Base-by-base conservation (phyloP, 2,888 invertebrate genomes). In the Apamea epomidion region DNA sequence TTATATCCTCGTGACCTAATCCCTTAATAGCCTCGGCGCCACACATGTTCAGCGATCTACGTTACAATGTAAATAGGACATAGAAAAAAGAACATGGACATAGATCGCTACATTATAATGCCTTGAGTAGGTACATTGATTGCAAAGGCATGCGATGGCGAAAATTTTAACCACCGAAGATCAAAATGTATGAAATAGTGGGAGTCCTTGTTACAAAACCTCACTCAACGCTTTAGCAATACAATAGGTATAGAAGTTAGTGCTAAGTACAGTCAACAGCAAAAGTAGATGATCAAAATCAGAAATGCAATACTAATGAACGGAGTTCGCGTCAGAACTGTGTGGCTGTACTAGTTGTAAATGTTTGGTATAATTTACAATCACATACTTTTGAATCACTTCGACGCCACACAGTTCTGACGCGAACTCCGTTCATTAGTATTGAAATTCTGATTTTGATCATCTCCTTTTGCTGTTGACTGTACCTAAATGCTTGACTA, bases 1-100 rank as follows among this genome's bases (percentile, higher is more conserved):
- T 74, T 54, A n/a, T 48, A 80, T 74, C 70, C 29, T 82, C 51
- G 29, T 84, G 84, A 80, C 84, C 84, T 83, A 83, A 64, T 82
- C 79, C n/a, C 37, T 16, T 72, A 72, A 75, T 84, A 75, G 64
- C 58, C 6, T 64, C 25, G 42, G 51, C 71, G 58, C n/a, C 67
- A 75, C 80, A 83, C 64, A 80, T 84, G 80, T 73, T 51, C 25
- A 64, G 80, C 48, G 29, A 70, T 81, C 45, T 45, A 74, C 42
- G 60, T 64, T 68, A 68, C 37, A 67, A 67, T 54, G 7, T 82
- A 70, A 76, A 76, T 76, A 54, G 76, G 32, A 25, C 54, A 76
- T 29, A 29, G 21, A 29, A 58, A 58, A 10, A 58, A 76, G 16
- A 76, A 70, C 48, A 58, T 78, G 29, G 29, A 2, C n/a, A 42